These are phyloP conservation scores for Leucozona laternaria DNA, from an alignment of 2,888 invertebrate species.

Conservation along the genomic window DNA sequence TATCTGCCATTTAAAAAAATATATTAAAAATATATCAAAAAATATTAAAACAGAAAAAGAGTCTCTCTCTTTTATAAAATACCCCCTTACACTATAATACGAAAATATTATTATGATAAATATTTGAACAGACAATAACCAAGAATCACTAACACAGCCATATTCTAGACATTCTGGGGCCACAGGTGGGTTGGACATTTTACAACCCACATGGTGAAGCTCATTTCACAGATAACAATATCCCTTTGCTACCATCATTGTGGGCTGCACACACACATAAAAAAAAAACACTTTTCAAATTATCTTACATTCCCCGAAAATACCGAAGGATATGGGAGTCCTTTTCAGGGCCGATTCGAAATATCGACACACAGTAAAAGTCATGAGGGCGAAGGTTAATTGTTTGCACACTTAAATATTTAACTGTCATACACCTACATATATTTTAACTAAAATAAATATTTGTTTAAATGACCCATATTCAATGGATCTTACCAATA, in stretches of 20 bases:
- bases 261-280: conserved; percentile 17
- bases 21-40: neutral
- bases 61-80: neutral
- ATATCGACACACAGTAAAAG: neutral
- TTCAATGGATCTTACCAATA: no score
- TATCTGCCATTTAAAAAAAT: neutral
- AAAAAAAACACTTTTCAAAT: conserved; percentile 48
- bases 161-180: conserved; percentile 54
- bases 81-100: neutral
- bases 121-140: conserved; percentile 38
- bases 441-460: no score
- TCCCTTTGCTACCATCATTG: conserved; percentile 25
- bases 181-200: conserved; percentile 61
- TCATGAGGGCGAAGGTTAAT: neutral
- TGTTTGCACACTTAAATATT: no score
- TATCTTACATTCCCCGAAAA: conserved; percentile 32
- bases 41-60: neutral
- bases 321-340: conserved; percentile 18
- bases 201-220: conserved; percentile 40
- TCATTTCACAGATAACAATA: conserved; percentile 43
- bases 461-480: no score
- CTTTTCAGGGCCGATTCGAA: neutral
- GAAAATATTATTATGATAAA: conserved; percentile 9
- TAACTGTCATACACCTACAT: no score
- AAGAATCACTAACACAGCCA: conserved; percentile 36